A percentile compares a stretch with the other conserved stretches of the same genome.
Evolutionary conservation across 2,888 invertebrate species (phyloP).

Genomic region (Cylloceria caligata): DNA sequence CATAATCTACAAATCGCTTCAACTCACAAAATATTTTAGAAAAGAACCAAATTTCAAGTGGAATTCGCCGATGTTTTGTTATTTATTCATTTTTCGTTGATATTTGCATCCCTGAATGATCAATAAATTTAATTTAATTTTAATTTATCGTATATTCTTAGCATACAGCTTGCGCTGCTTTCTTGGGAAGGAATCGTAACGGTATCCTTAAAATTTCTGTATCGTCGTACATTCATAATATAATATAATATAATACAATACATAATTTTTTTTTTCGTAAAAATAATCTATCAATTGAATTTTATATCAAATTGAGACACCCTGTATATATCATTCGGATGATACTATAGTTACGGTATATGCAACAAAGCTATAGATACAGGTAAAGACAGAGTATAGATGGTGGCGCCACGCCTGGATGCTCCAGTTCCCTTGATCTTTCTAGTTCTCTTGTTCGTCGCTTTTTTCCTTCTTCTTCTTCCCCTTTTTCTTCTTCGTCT

Average conservation of each 20-base stretch:
- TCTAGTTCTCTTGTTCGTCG: slow-evolving; percentile 56
- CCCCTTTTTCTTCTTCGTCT: slow-evolving; percentile 57
- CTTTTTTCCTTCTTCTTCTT: slow-evolving; percentile 33
- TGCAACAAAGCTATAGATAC: slow-evolving; percentile 15
- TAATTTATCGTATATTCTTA: too few species aligned
- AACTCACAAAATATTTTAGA: neutral
- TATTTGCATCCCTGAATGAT: too few species aligned
- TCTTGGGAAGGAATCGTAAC: too few species aligned
- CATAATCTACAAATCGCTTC: neutral
- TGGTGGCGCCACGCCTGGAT: slow-evolving; percentile 71
- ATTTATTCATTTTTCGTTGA: too few species aligned
- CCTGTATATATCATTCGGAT: slow-evolving; percentile 21
- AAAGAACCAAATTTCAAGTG: too few species aligned
- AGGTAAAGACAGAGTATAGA: slow-evolving; percentile 41
- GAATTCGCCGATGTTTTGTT: too few species aligned
- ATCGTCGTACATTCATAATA: too few species aligned
- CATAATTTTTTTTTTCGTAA: neutral
- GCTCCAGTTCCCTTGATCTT: slow-evolving; percentile 73
- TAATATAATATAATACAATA: too few species aligned
- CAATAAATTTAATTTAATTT: too few species aligned
- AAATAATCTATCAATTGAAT: neutral
- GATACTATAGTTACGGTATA: slow-evolving; percentile 3
- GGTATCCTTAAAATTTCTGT: too few species aligned
- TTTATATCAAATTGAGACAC: slow-evolving; percentile 6
- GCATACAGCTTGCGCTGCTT: too few species aligned